Evolutionary conservation across 2,113 vertebrate genomes (phyloP).

Genomic region (Poeciliopsis retropinna): DNA sequence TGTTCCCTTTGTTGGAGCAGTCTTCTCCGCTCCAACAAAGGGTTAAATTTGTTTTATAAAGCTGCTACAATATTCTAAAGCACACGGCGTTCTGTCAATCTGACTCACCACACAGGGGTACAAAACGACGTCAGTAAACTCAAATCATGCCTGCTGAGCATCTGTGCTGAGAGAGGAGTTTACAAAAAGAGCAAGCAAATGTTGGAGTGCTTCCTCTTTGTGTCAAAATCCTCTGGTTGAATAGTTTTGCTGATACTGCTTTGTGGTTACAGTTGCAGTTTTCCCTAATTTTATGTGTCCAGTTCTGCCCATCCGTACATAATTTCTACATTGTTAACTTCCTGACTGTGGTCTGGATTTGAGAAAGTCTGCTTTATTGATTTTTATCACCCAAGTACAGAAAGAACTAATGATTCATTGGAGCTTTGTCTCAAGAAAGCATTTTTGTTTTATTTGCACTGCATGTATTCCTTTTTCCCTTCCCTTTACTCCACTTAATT

Average conservation of each 20-base stretch:
- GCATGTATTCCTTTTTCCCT: slow-evolving; percentile 36
- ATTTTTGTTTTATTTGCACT: slow-evolving; percentile 28
- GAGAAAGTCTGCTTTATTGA: slow-evolving; percentile 10
- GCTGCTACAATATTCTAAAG: too few species aligned
- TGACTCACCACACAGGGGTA: too few species aligned
- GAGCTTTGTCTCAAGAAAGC: slow-evolving; percentile 32
- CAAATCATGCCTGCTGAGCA: too few species aligned
- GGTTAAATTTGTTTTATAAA: too few species aligned
- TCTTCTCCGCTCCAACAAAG: too few species aligned
- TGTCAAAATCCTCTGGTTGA: not conserved
- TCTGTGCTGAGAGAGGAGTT: too few species aligned
- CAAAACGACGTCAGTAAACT: too few species aligned
- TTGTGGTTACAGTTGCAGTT: not conserved
- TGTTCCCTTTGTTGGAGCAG: too few species aligned
- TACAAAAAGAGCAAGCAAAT: too few species aligned
- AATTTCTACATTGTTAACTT: too few species aligned
- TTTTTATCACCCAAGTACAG: slow-evolving; percentile 24
- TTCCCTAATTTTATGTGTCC: not conserved
- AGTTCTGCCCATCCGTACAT: not conserved
- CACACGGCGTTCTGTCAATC: too few species aligned
- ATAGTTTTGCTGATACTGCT: not conserved
- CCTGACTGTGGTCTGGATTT: too few species aligned
- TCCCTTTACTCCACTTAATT: slow-evolving; percentile 26
- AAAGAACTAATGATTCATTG: slow-evolving; percentile 2
- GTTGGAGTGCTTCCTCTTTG: not conserved